Evolutionary conservation across 2,797 vertebrate species (phyloP).

Genomic region (Falco columbarius): DNA sequence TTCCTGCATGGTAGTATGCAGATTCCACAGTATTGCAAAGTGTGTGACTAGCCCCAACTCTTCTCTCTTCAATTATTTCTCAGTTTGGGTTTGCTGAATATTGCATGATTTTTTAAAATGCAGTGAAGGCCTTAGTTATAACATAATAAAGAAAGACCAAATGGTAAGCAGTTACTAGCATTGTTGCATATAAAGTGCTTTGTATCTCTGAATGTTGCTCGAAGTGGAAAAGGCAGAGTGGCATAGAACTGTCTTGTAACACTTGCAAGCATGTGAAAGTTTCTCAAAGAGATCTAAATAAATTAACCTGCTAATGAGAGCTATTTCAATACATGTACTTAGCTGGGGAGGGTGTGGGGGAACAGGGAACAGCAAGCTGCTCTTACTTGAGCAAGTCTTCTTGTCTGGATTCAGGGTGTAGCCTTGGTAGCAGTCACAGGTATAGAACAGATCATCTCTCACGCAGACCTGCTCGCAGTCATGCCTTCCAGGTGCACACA

Average conservation of each 20-base stretch:
- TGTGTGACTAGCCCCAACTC: not conserved
- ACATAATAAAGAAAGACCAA: not conserved
- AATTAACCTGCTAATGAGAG: not conserved
- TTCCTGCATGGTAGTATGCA: not conserved
- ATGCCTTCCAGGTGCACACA: conserved; percentile 82
- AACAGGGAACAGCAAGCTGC: not conserved
- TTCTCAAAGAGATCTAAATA: not conserved
- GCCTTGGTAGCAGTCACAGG: conserved; percentile 83
- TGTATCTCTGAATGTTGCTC: not conserved
- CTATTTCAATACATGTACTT: not conserved
- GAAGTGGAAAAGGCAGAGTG: not conserved
- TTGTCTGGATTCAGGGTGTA: conserved; percentile 83
- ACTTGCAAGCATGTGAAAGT: not conserved
- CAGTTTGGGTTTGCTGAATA: not conserved
- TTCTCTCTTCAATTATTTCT: not conserved
- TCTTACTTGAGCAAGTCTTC: conserved; percentile 86
- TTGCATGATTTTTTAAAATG: not conserved
- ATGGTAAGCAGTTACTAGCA: not conserved
- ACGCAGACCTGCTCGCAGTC: conserved; percentile 88
- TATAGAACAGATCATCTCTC: conserved; percentile 73
- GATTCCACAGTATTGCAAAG: not conserved
- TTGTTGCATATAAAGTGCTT: not conserved
- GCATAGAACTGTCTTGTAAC: not conserved
- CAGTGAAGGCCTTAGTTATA: not conserved
- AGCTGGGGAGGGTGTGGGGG: not conserved